Evolutionary conservation across 1,140 invertebrate species (phyloP).

Genomic region (Choristoneura fumiferana): DNA sequence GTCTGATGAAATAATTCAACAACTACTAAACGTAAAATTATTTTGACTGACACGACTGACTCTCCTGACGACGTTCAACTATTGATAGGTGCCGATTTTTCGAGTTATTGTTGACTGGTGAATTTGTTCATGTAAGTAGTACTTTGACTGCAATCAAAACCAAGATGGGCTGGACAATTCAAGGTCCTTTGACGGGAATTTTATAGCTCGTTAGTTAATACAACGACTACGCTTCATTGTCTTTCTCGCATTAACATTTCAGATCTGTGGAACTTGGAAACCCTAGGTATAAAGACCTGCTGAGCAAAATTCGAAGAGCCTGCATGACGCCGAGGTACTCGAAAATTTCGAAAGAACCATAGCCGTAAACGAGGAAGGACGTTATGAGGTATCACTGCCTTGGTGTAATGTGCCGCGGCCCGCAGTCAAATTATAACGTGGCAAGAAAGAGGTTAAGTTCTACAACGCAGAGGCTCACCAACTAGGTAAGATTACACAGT

Average conservation of each 20-base stretch:
- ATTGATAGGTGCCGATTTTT: conserved; percentile 20
- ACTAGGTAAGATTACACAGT: not conserved
- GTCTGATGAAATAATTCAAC: not conserved
- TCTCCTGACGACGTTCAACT: conserved; percentile 10
- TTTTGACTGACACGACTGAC: conserved; percentile 8
- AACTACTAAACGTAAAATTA: not conserved
- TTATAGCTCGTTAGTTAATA: not conserved
- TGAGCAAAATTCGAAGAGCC: not conserved
- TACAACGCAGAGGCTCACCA: not conserved
- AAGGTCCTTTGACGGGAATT: conserved; percentile 1
- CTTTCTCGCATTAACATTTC: not conserved
- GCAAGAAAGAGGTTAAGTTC: not conserved
- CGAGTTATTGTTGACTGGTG: not conserved
- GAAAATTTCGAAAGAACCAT: not conserved
- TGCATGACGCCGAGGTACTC: not conserved
- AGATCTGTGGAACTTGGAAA: conserved; percentile 14
- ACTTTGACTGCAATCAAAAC: conserved; percentile 8
- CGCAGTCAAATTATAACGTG: not conserved
- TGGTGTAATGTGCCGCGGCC: not conserved
- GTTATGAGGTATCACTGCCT: not conserved
- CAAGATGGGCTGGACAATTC: not conserved
- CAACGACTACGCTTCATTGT: not conserved
- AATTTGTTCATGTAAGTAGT: conserved; percentile 10
- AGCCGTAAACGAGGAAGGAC: not conserved
- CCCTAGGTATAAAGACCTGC: not conserved